Evolutionary conservation across 2,888 invertebrate species (phyloP).

Genomic region (Rhyacophila evoluta): DNA sequence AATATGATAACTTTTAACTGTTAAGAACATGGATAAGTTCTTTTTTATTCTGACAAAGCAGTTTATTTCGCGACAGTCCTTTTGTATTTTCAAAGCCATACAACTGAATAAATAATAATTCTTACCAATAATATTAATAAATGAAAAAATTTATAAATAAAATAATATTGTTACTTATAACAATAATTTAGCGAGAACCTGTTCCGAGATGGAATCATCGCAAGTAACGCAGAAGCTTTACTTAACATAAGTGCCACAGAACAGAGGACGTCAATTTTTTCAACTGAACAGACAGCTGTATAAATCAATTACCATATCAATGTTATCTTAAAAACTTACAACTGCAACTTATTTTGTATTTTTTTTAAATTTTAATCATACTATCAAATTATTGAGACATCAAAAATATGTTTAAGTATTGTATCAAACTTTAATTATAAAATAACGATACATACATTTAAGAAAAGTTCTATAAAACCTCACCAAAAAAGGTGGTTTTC

Average conservation of each 20-base stretch:
- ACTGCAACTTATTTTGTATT: too few relatives aligned
- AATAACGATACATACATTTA: too few relatives aligned
- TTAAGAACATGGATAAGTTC: background rate
- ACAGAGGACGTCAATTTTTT: background rate
- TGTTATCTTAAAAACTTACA: too few relatives aligned
- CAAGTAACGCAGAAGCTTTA: constrained; percentile 9
- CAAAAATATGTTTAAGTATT: too few relatives aligned
- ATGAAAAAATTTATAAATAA: constrained; percentile 2
- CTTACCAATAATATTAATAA: background rate
- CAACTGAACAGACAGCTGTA: too few relatives aligned
- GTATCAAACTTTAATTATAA: too few relatives aligned
- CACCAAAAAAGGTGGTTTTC: too few relatives aligned
- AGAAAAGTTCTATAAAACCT: too few relatives aligned
- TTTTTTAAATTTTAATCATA: too few relatives aligned
- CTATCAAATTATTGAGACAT: too few relatives aligned
- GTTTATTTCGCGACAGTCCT: background rate
- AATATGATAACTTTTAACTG: background rate
- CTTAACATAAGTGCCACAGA: background rate
- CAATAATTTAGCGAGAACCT: constrained; percentile 15
- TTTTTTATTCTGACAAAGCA: background rate
- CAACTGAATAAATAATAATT: background rate
- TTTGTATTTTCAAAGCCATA: background rate
- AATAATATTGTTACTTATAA: background rate
- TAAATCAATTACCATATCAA: too few relatives aligned
- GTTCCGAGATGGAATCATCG: constrained; percentile 25